Conservation (phyloP, 2,113 vertebrate species). For the Boulengeromyrus knoepffleri region DNA sequence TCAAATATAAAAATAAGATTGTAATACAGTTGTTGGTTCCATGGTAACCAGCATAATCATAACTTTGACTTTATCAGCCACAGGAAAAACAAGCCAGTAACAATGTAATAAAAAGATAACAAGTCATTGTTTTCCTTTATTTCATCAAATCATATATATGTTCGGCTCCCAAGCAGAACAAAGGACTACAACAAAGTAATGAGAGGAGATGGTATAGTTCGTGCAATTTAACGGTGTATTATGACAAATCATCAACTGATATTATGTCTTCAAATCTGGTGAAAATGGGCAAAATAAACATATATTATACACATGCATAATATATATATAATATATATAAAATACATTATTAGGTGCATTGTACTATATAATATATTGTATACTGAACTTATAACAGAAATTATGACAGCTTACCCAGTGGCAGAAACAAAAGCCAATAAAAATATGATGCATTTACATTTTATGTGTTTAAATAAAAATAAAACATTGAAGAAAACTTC, state of each 20-base stretch:
- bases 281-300: neutral
- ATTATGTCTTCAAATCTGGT: neutral
- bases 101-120: neutral
- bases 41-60: neutral
- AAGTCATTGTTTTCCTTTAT: neutral
- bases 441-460: neutral
- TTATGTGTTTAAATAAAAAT: neutral
- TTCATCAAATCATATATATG: neutral
- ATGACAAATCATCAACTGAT: neutral
- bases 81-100: neutral
- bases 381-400: neutral
- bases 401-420: neutral
- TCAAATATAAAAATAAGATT: neutral
- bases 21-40: neutral
- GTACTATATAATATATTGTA: neutral
- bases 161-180: neutral
- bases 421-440: neutral
- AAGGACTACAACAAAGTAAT: neutral
- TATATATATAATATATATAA: neutral
- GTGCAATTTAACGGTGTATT: neutral
- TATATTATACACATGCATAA: neutral
- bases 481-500: neutral
- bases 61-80: neutral
- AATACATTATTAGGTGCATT: neutral
- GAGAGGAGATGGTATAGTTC: neutral